phyloP scores from a whole-genome alignment of 2,797 vertebrate species.

The Acanthopagrus latus region DNA sequence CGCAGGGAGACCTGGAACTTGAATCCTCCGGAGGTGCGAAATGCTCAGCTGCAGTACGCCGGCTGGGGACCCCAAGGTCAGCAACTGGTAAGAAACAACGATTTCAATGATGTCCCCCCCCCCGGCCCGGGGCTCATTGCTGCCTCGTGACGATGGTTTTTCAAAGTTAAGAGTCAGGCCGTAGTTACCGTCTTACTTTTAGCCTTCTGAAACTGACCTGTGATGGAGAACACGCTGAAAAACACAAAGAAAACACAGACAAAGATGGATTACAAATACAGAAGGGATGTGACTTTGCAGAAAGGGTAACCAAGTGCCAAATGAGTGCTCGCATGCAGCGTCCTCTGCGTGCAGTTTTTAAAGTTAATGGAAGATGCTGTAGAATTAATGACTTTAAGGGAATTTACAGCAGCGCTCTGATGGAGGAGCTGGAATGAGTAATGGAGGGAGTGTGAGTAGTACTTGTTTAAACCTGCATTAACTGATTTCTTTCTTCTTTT shows the following conservation, averaged over 20 bases:
- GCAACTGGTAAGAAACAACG: constrained; percentile 91
- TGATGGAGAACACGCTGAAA: neutral
- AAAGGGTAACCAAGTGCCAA: neutral
- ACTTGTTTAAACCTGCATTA: constrained; percentile 23
- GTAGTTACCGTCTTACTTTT: too few species aligned
- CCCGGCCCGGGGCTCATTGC: too few species aligned
- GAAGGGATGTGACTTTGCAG: neutral
- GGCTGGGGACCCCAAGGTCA: constrained; percentile 97
- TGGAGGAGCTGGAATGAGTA: constrained; percentile 15
- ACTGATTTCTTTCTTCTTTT: neutral
- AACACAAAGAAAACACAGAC: neutral
- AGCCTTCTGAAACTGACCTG: neutral
- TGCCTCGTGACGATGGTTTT: neutral
- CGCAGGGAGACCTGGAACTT: constrained; percentile 93
- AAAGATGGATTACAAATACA: neutral
- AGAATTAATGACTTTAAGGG: constrained; percentile 15
- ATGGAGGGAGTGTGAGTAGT: constrained; percentile 10
- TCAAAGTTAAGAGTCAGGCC: neutral
- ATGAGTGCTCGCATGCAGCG: neutral
- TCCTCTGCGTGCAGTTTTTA: constrained; percentile 14
- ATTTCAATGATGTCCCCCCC: neutral
- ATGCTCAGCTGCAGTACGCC: constrained; percentile 94
- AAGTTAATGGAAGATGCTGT: constrained; percentile 1
- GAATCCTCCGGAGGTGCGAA: constrained; percentile 95
- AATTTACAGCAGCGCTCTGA: constrained; percentile 2